These are phyloP conservation scores for Drosophila sucinea DNA, from an alignment of 1,140 invertebrate species.

Conservation along the genomic window DNA sequence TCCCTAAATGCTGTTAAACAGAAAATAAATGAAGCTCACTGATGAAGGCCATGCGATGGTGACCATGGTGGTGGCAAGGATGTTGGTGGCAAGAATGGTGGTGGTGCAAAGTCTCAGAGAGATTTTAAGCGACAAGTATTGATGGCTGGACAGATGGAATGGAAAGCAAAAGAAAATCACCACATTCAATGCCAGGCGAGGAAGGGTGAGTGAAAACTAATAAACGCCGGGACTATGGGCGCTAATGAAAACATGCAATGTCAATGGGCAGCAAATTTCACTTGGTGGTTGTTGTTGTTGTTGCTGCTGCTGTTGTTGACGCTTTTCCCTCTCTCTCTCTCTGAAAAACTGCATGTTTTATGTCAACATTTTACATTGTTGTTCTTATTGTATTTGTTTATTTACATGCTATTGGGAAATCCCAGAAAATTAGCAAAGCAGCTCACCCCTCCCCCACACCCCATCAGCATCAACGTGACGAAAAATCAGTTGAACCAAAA, in stretches of 20 bases:
- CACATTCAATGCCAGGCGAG: slow-evolving; percentile 5
- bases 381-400: slow-evolving; percentile 42
- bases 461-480: slow-evolving; percentile 27
- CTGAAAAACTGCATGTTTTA: slow-evolving; percentile 37
- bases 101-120: slow-evolving; percentile 35
- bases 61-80: not conserved
- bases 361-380: slow-evolving; percentile 65
- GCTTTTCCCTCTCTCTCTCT: slow-evolving; percentile 10
- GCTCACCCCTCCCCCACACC: not conserved
- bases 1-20: slow-evolving; percentile 81
- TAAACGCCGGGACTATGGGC: slow-evolving; percentile 11
- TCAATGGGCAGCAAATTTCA: slow-evolving; percentile 33
- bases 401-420: slow-evolving; percentile 59
- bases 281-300: slow-evolving; percentile 48
- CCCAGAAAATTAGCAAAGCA: slow-evolving; percentile 68
- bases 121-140: slow-evolving; percentile 78
- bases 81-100: slow-evolving; percentile 15
- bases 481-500: slow-evolving; percentile 72
- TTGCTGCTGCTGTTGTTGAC: not conserved
- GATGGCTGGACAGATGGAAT: slow-evolving; percentile 66
- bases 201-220: slow-evolving; percentile 21
- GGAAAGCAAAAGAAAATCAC: slow-evolving; percentile 17
- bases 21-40: slow-evolving; percentile 76
- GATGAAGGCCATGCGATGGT: slow-evolving; percentile 5
- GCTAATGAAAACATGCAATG: slow-evolving; percentile 24